Evolutionary conservation across 2,113 vertebrate genomes (phyloP).

Genomic region (Acrocephalus kingi): DNA sequence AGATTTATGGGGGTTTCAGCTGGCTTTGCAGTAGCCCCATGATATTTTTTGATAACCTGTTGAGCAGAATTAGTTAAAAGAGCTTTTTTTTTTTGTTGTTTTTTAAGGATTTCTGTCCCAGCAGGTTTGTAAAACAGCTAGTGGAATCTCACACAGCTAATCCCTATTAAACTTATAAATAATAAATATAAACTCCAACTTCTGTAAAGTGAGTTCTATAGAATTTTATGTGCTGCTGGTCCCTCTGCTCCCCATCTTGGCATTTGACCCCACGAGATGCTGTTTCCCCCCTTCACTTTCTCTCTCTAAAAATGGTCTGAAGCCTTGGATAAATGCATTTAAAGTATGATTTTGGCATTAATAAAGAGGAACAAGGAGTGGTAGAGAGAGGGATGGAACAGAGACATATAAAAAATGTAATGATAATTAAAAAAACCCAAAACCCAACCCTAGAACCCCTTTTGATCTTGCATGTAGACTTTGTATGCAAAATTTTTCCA

Average conservation of each 20-base stretch:
- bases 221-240: background rate
- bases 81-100: background rate
- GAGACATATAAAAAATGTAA: no score
- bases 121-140: background rate
- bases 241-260: background rate
- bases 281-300: background rate
- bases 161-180: background rate
- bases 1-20: background rate
- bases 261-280: background rate
- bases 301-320: background rate
- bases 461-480: background rate
- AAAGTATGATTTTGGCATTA: background rate
- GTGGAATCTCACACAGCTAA: background rate
- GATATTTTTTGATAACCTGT: background rate
- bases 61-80: background rate
- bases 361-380: background rate
- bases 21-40: background rate
- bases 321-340: background rate
- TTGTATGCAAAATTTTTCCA: background rate
- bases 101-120: background rate
- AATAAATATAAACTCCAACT: no score
- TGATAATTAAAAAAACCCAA: fast-evolving
- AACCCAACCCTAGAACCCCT: background rate
- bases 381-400: background rate
- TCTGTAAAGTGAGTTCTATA: background rate